These are phyloP conservation scores for Diorhabda sublineata DNA, from an alignment of 1,140 invertebrate species.

Conservation along the genomic window DNA sequence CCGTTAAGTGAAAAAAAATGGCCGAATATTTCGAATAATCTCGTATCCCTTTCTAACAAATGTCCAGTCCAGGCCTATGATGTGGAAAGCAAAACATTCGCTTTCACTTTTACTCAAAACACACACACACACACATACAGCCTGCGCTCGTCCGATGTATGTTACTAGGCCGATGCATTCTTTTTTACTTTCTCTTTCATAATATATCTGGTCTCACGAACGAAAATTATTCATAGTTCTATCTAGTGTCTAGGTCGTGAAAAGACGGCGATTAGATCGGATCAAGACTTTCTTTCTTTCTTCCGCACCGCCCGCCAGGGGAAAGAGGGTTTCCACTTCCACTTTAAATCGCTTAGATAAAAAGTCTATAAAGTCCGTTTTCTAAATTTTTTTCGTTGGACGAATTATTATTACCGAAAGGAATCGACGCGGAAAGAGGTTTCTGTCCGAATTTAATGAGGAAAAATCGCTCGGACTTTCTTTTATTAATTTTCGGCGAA, in stretches of 20 bases:
- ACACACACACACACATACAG: neutral
- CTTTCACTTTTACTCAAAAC: conserved; percentile 14
- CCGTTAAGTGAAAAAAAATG: no score
- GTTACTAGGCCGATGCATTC: conserved; percentile 14
- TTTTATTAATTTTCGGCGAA: no score
- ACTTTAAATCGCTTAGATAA: no score
- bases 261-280: neutral
- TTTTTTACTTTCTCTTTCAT: conserved; percentile 15
- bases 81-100: conserved; percentile 14
- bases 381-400: no score
- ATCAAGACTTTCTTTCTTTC: neutral
- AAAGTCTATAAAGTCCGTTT: no score
- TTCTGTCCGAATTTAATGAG: no score
- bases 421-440: no score
- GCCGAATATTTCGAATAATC: no score
- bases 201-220: conserved; percentile 7
- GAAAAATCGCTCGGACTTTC: no score
- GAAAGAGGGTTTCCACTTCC: neutral
- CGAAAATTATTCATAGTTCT: conserved; percentile 5
- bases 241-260: conserved; percentile 5
- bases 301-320: neutral
- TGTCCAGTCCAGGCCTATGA: neutral
- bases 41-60: no score
- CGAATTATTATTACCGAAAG: no score
- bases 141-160: conserved; percentile 7